Base-by-base conservation (phyloP, 2,888 invertebrate genomes). In the Scelioninae gen. 2 region DNA sequence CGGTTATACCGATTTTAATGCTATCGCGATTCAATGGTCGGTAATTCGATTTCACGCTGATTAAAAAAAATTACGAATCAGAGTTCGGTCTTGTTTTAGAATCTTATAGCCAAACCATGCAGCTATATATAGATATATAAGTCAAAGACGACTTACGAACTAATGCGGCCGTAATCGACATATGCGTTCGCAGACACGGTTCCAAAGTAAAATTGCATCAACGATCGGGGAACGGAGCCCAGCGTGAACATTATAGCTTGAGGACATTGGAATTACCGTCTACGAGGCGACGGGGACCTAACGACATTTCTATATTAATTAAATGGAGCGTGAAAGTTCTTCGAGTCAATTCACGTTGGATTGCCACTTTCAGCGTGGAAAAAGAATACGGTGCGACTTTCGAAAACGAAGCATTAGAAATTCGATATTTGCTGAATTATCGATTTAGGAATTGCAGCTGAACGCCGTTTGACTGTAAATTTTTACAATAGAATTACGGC, bases 251-350 rank as follows among this genome's bases (percentile, higher is more conserved):
- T 77, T 74, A 76, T 74, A 73, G 74, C 71, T 75, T 28, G 72
- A 74, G 74, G 76, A 74, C 60, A 55, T 63, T 67, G 74, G 70
- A 77, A 76, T 73, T 76, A 73, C 57, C 60, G 69, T 72, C 70
- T 63, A 55, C 37, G 61, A 61, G 52, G 48, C 57, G 70, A 64
- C 58, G 22, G 64, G 48, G 63, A 58, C 64, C 70, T 71, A 71
- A 71, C 70, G 70, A 71, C 70, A 64, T 71, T 71, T 71, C 70
- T 71, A 71, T 71, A 71, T 71, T 71, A 71, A 71, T 71, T 63
- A 71, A 71, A 71, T 71, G 64, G 70, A 71, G 64, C 63, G 57
- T 52, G 70, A 71, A 71, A 71, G 64, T 71, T 71, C 50, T 57
- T 57, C 70, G 63, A 64, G 63, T 70, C 57, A 70, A 71, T 64